Evolutionary conservation across 2,797 vertebrate genomes (phyloP).

Genomic region (Sebastes trivittatus): DNA sequence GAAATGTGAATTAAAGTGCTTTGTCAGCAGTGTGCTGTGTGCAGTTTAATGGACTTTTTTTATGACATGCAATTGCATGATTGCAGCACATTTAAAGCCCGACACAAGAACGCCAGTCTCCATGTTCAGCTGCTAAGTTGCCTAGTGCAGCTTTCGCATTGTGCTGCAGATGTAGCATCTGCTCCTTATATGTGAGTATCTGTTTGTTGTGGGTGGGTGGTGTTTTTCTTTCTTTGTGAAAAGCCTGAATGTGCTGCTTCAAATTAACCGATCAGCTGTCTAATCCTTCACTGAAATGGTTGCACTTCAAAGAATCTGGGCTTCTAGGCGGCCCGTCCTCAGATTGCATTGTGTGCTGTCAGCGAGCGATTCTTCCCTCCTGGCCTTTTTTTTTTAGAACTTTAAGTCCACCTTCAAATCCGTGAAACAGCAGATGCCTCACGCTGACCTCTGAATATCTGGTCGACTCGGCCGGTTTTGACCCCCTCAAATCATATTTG

Average conservation of each 20-base stretch:
- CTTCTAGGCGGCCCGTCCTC: constrained; percentile 11
- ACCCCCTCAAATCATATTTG: neutral
- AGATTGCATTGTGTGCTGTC: neutral
- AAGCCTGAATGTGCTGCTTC: constrained; percentile 47
- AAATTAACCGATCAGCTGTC: constrained; percentile 53
- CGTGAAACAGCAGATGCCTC: neutral
- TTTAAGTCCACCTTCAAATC: constrained; percentile 4
- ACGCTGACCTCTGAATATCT: constrained; percentile 13
- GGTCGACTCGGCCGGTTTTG: neutral
- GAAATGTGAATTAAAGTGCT: neutral
- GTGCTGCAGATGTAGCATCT: constrained; percentile 44
- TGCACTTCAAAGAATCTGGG: constrained; percentile 44
- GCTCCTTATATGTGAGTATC: neutral
- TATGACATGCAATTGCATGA: neutral
- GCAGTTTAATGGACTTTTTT: neutral
- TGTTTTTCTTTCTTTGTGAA: constrained; percentile 38
- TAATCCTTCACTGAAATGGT: constrained; percentile 48
- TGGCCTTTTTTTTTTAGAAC: constrained; percentile 6
- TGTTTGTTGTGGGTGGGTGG: constrained; percentile 14
- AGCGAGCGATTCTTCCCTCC: neutral
- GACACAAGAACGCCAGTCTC: neutral
- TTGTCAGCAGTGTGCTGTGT: neutral
- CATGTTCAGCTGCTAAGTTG: constrained; percentile 8
- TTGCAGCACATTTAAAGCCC: neutral
- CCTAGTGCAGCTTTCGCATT: constrained; percentile 8